Conservation (phyloP, 2,113 vertebrate genomes). For the Pycnonotus jocosus region DNA sequence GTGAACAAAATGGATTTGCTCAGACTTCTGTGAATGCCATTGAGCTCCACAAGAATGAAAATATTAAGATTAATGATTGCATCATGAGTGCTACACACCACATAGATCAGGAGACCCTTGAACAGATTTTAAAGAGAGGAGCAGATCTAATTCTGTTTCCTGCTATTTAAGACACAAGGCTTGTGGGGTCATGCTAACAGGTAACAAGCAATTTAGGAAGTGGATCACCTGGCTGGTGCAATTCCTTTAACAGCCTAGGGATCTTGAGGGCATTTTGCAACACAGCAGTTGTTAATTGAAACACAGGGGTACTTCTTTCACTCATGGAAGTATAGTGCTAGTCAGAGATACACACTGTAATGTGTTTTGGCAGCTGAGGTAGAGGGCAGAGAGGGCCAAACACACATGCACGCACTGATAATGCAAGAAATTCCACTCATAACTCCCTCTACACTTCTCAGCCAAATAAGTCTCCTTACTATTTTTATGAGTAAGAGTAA, state of each 20-base stretch:
- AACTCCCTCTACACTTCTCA: not conserved
- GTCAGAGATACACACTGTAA: not conserved
- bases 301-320: not conserved
- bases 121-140: not conserved
- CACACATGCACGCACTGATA: not conserved
- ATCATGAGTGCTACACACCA: not conserved
- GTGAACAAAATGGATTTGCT: not conserved
- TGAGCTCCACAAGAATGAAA: not conserved
- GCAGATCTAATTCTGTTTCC: not conserved
- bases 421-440: not conserved
- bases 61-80: not conserved
- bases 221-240: not conserved
- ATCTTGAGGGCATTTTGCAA: not conserved
- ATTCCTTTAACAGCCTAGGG: not conserved
- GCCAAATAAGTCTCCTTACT: not conserved
- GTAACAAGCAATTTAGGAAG: not conserved
- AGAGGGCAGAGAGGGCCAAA: not conserved
- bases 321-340: not conserved
- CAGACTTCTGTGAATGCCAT: not conserved
- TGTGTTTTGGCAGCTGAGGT: not conserved
- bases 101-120: not conserved
- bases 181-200: not conserved
- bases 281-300: not conserved
- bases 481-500: not conserved
- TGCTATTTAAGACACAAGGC: not conserved